Evolutionary conservation across 2,888 invertebrate species (phyloP).

Genomic region (Cheilosia impressa): DNA sequence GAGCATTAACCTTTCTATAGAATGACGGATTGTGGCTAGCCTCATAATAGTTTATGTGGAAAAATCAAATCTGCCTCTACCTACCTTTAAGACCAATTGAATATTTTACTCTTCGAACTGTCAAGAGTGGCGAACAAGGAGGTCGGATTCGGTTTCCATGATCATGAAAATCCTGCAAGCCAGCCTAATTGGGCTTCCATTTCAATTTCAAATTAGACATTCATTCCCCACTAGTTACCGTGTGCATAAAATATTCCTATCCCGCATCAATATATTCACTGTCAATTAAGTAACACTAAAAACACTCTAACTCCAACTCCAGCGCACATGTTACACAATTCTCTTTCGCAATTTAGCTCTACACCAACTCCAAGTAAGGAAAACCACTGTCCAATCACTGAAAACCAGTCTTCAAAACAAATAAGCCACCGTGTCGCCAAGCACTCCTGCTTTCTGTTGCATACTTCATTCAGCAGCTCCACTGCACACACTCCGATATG

Average conservation of each 20-base stretch:
- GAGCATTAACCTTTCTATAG: too few species aligned
- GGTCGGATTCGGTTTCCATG: too few species aligned
- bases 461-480: constrained; percentile 12
- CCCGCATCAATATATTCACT: background rate
- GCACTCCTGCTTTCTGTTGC: too few species aligned
- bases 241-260: background rate
- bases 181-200: too few species aligned
- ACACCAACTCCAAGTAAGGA: background rate
- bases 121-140: too few species aligned
- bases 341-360: background rate
- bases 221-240: background rate
- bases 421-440: constrained; percentile 2
- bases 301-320: background rate
- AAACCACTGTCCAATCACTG: background rate
- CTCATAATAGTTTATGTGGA: too few species aligned
- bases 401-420: background rate
- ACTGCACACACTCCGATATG: background rate
- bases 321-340: background rate
- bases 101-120: too few species aligned
- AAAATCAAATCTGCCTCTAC: too few species aligned
- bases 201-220: background rate
- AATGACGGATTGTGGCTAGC: too few species aligned
- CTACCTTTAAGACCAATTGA: too few species aligned
- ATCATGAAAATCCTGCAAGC: too few species aligned
- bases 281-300: background rate